phyloP scores from a whole-genome alignment of 2,888 invertebrate species.

The Campopleginae sp. region DNA sequence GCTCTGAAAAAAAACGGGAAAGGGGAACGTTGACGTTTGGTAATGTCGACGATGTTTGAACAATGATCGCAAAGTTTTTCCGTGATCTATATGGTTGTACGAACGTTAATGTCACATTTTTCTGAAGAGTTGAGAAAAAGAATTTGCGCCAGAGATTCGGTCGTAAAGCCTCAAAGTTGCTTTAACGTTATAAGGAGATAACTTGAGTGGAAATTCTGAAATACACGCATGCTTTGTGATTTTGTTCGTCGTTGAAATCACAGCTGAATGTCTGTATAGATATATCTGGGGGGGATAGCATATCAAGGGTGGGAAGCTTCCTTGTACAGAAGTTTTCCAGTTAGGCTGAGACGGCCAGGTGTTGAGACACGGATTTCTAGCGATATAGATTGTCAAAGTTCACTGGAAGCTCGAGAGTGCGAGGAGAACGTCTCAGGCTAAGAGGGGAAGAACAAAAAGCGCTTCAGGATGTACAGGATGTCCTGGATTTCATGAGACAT shows the following conservation, averaged over 20 bases:
- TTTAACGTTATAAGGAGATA: slow-evolving; percentile 7
- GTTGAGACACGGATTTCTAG: slow-evolving; percentile 78
- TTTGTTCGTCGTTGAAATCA: slow-evolving; percentile 42
- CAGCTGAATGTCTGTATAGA: not conserved
- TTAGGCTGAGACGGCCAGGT: slow-evolving; percentile 74
- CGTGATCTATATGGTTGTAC: not conserved
- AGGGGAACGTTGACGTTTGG: not conserved
- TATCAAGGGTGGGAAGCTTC: not conserved
- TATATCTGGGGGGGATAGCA: not conserved
- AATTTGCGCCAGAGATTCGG: not conserved
- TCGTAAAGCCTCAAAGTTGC: slow-evolving; percentile 3
- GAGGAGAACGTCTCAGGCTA: slow-evolving; percentile 8
- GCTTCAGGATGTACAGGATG: slow-evolving; percentile 5
- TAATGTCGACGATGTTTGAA: not conserved
- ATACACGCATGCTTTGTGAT: slow-evolving; percentile 38
- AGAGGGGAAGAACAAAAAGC: slow-evolving; percentile 20
- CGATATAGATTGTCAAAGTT: slow-evolving; percentile 81
- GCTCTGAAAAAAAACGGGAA: too few species aligned
- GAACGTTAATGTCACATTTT: not conserved
- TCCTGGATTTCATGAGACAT: not conserved
- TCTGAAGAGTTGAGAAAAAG: not conserved
- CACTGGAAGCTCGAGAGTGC: slow-evolving; percentile 25
- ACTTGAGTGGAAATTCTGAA: slow-evolving; percentile 27
- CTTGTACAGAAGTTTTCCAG: slow-evolving; percentile 73
- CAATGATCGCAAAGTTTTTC: not conserved